These are phyloP conservation scores for Synodontis membranacea DNA, from an alignment of 2,113 vertebrate genomes.

Conservation along the genomic window DNA sequence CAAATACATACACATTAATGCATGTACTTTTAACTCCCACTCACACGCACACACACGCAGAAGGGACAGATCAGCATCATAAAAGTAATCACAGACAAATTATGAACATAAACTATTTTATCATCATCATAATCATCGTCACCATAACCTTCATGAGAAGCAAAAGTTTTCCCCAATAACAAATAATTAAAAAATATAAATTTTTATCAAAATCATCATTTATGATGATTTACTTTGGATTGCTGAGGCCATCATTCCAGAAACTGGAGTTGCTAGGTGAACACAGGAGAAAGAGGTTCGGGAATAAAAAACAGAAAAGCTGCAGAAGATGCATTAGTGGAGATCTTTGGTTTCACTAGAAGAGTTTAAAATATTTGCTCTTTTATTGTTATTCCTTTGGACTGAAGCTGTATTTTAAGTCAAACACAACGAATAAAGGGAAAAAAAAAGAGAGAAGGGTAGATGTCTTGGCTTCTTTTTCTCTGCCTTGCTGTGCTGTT, in stretches of 20 bases:
- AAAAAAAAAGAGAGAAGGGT: conserved; percentile 42
- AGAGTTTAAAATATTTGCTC: conserved; percentile 69
- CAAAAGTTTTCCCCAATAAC: conserved; percentile 75
- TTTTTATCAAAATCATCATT: conserved; percentile 68
- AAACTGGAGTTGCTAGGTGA: conserved; percentile 72
- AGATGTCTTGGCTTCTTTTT: neutral
- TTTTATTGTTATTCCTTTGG: conserved; percentile 73
- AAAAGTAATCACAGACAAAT: conserved; percentile 77
- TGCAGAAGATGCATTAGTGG: conserved; percentile 67
- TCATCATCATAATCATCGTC: conserved; percentile 44
- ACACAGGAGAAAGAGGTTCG: conserved; percentile 41
- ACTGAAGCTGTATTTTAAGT: conserved; percentile 68
- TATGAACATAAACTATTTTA: conserved; percentile 73
- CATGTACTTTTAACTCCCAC: conserved; percentile 39
- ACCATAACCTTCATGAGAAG: conserved; percentile 70
- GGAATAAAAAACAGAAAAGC: conserved; percentile 60
- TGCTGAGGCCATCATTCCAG: conserved; percentile 73
- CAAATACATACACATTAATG: conserved; percentile 10
- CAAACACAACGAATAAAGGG: conserved; percentile 12
- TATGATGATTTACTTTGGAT: conserved; percentile 74
- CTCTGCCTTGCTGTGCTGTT: neutral
- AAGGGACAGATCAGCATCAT: conserved; percentile 66
- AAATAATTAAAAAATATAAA: conserved; percentile 82
- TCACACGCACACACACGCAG: conserved; percentile 47
- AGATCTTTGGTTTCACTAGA: conserved; percentile 81